Evolutionary conservation across 2,113 vertebrate species (phyloP).

Genomic region (Thalassoma bifasciatum): DNA sequence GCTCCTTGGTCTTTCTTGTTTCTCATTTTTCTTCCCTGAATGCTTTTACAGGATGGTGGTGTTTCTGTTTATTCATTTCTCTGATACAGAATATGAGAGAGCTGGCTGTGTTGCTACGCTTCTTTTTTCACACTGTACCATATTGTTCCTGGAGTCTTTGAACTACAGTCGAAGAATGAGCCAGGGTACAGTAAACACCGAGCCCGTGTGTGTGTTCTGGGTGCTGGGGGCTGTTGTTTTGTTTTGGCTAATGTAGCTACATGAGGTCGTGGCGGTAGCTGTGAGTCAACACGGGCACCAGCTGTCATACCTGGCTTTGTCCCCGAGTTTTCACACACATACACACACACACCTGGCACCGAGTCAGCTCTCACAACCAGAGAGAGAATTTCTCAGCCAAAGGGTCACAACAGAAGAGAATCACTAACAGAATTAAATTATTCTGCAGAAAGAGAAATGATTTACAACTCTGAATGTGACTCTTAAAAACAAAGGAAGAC

Average conservation of each 20-base stretch:
- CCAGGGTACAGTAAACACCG: not conserved
- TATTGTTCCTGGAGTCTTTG: not conserved
- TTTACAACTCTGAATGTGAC: too few species aligned
- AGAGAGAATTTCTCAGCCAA: not conserved
- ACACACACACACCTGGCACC: slow-evolving; percentile 48
- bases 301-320: slow-evolving; percentile 67
- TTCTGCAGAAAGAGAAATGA: not conserved
- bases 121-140: not conserved
- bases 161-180: slow-evolving; percentile 7
- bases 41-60: too few species aligned
- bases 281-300: slow-evolving; percentile 50
- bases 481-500: too few species aligned
- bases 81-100: not conserved
- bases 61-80: not conserved
- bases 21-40: too few species aligned
- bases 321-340: slow-evolving; percentile 22
- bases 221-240: slow-evolving; percentile 32
- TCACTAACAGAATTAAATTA: not conserved
- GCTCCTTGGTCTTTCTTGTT: too few species aligned
- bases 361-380: slow-evolving; percentile 16
- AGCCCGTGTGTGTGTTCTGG: slow-evolving; percentile 13
- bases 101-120: not conserved
- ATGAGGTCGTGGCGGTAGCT: slow-evolving; percentile 33
- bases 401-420: not conserved
- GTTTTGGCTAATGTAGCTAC: slow-evolving; percentile 54